Evolutionary conservation across 2,888 invertebrate genomes (phyloP).

Genomic region (Pristionchus mayeri): DNA sequence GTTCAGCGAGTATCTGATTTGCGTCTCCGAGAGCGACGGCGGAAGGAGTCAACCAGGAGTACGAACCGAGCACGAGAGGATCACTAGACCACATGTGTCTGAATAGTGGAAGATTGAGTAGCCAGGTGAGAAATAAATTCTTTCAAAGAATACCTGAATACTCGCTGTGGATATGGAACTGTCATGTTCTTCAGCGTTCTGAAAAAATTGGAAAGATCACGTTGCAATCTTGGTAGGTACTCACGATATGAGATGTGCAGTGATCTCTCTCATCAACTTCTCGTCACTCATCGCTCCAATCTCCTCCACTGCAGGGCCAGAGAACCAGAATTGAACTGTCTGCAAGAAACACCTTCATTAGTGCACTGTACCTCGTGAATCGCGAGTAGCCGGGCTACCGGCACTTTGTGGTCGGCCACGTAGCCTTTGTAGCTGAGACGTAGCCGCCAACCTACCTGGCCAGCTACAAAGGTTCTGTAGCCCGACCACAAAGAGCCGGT

Average conservation of each 20-base stretch:
- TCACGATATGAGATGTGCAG: not conserved
- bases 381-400: too few species aligned
- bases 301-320: conserved; percentile 28
- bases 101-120: not conserved
- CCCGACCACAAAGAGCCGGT: too few species aligned
- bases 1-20: conserved; percentile 6
- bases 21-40: conserved; percentile 35
- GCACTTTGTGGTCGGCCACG: too few species aligned
- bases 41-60: conserved; percentile 44
- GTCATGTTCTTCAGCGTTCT: not conserved
- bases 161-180: not conserved
- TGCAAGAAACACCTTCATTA: too few species aligned
- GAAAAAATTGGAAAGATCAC: not conserved
- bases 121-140: not conserved
- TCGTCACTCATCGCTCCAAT: conserved; percentile 9
- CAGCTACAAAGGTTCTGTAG: too few species aligned
- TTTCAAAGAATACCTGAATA: conserved; percentile 5
- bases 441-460: too few species aligned
- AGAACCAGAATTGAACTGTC: conserved; percentile 29
- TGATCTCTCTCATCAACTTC: not conserved
- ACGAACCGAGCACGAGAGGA: conserved; percentile 47
- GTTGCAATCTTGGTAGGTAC: not conserved
- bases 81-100: conserved; percentile 22
- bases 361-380: too few species aligned
- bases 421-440: too few species aligned